Conservation (phyloP, 2,113 vertebrate species). For the Capreolus pygargus region DNA sequence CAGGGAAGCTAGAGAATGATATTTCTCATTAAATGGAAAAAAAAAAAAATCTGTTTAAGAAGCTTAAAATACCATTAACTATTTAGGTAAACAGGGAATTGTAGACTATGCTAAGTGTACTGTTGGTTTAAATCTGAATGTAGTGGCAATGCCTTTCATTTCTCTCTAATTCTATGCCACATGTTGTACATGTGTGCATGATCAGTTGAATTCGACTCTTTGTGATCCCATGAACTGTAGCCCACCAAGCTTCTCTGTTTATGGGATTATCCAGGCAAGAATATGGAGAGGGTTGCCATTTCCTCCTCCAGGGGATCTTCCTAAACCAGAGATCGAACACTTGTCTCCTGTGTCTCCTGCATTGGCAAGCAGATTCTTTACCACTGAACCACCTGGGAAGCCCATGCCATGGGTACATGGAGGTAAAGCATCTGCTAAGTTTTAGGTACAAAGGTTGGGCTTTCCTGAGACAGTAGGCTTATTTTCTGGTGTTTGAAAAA, state of each 20-base stretch:
- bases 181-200: no score
- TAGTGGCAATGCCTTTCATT: background rate
- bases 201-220: no score
- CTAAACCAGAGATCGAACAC: no score
- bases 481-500: background rate
- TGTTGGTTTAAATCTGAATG: background rate
- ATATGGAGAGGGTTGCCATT: no score
- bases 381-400: no score
- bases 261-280: no score
- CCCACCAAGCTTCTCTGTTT: no score
- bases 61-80: background rate
- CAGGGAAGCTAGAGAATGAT: background rate
- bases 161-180: background rate
- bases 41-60: background rate
- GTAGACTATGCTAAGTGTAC: background rate
- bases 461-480: background rate
- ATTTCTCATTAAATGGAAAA: background rate
- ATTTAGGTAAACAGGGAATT: slow-evolving; percentile 44
- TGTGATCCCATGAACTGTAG: no score
- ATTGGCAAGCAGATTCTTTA: no score
- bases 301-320: no score
- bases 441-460: background rate
- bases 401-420: background rate
- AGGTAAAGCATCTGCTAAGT: background rate
- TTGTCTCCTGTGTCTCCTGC: no score